Evolutionary conservation across 2,113 vertebrate species (phyloP).

Genomic region (Willisornis vidua): DNA sequence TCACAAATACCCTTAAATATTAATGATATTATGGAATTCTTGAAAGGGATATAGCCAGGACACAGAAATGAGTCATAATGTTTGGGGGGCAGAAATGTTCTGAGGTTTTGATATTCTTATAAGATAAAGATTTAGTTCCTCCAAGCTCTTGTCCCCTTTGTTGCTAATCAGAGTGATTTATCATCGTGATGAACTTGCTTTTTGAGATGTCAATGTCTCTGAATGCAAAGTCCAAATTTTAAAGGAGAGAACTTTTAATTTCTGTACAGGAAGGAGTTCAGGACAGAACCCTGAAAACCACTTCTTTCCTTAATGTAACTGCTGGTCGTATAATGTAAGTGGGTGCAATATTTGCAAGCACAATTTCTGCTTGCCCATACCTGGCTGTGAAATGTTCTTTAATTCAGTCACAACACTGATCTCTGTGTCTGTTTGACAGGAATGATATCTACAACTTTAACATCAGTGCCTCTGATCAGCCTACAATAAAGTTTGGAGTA

Average conservation of each 20-base stretch:
- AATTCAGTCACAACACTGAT: not conserved
- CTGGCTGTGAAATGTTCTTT: not conserved
- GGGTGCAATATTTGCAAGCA: not conserved
- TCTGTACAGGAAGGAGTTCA: conserved; percentile 59
- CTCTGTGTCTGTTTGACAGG: conserved; percentile 61
- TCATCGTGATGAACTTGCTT: not conserved
- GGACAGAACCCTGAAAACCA: conserved; percentile 58
- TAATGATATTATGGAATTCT: not conserved
- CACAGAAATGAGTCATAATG: not conserved
- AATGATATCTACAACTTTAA: conserved; percentile 80
- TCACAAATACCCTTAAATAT: not conserved
- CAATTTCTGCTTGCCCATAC: not conserved
- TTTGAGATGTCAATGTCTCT: not conserved
- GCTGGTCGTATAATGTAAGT: conserved; percentile 66
- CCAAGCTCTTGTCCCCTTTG: not conserved
- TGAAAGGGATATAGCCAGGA: not conserved
- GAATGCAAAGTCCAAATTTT: not conserved
- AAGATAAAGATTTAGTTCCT: not conserved
- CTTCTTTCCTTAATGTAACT: conserved; percentile 56
- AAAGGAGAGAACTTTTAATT: not conserved
- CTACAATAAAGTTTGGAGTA: conserved; percentile 81
- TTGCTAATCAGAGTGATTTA: not conserved
- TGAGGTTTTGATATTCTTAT: not conserved
- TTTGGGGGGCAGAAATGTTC: accelerated
- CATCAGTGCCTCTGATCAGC: conserved; percentile 71